A percentile compares a stretch with the other conserved stretches of the same genome.
These are phyloP conservation scores for Himalopsyche anomala DNA, from an alignment of 2,888 invertebrate species.

Conservation along the genomic window DNA sequence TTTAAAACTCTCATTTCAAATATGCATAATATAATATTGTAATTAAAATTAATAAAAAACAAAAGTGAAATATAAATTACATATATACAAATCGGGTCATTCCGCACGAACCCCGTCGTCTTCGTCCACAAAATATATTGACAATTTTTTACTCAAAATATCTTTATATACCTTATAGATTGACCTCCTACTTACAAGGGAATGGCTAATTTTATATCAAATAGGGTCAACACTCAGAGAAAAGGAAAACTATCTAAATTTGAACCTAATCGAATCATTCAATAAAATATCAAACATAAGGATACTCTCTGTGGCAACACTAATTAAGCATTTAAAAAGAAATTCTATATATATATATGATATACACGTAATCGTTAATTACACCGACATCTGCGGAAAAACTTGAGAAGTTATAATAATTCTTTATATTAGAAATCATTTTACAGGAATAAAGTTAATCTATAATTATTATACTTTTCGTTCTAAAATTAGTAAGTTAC, in stretches of 20 bases:
- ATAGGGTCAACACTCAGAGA: slow-evolving; percentile 39
- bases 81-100: slow-evolving; percentile 62
- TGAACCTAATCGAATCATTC: slow-evolving; percentile 28
- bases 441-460: slow-evolving; percentile 33
- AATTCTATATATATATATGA: not conserved
- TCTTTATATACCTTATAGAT: slow-evolving; percentile 45
- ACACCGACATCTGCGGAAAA: not conserved
- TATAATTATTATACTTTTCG: slow-evolving; percentile 25
- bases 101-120: slow-evolving; percentile 42
- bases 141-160: slow-evolving; percentile 61
- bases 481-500: slow-evolving; percentile 29
- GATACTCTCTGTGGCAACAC: slow-evolving; percentile 24
- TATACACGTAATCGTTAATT: not conserved
- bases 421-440: slow-evolving; percentile 35
- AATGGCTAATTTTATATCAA: slow-evolving; percentile 64
- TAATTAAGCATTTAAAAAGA: slow-evolving; percentile 9
- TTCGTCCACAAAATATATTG: slow-evolving; percentile 60
- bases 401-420: slow-evolving; percentile 21
- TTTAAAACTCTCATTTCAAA: slow-evolving; percentile 59
- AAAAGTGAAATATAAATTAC: slow-evolving; percentile 64
- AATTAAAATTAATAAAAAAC: slow-evolving; percentile 63
- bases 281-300: slow-evolving; percentile 19
- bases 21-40: slow-evolving; percentile 56
- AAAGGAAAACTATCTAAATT: slow-evolving; percentile 42
- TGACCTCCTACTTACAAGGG: slow-evolving; percentile 60